Evolutionary conservation across 92 coral and sea anemone genomes (phyloP).

Genomic region (Pocillopora meandrina): DNA sequence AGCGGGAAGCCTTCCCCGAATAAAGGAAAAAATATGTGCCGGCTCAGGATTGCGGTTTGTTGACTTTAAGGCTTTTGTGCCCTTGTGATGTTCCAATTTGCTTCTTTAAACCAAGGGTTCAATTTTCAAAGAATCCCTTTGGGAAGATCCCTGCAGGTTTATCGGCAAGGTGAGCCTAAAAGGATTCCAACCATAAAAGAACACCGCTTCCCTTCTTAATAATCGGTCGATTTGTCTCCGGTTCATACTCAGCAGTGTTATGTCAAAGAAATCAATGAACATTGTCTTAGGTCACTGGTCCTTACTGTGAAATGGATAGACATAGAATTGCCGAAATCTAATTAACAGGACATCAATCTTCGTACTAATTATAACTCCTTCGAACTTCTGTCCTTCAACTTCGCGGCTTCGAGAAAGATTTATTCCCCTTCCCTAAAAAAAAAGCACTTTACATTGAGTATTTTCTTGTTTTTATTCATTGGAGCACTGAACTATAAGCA

Average conservation of each 20-base stretch:
- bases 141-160: background rate
- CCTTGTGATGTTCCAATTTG: background rate
- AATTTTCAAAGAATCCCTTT: background rate
- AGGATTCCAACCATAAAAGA: background rate
- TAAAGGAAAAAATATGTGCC: background rate
- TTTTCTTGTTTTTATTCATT: too few relatives aligned
- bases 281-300: background rate
- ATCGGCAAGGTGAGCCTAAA: background rate
- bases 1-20: background rate
- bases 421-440: too few relatives aligned
- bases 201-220: constrained; percentile 1
- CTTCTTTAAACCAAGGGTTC: background rate
- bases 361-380: background rate
- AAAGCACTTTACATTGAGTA: too few relatives aligned
- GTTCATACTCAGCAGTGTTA: constrained; percentile 11
- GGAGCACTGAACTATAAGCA: too few relatives aligned
- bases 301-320: constrained; percentile 23
- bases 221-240: constrained; percentile 23
- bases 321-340: constrained; percentile 20
- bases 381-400: background rate
- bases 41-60: constrained; percentile 18
- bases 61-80: constrained; percentile 13
- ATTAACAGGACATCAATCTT: background rate
- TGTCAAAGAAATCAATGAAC: background rate
- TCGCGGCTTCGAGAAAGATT: too few relatives aligned